Evolutionary conservation across 2,113 vertebrate genomes (phyloP).

Genomic region (Sander vitreus): DNA sequence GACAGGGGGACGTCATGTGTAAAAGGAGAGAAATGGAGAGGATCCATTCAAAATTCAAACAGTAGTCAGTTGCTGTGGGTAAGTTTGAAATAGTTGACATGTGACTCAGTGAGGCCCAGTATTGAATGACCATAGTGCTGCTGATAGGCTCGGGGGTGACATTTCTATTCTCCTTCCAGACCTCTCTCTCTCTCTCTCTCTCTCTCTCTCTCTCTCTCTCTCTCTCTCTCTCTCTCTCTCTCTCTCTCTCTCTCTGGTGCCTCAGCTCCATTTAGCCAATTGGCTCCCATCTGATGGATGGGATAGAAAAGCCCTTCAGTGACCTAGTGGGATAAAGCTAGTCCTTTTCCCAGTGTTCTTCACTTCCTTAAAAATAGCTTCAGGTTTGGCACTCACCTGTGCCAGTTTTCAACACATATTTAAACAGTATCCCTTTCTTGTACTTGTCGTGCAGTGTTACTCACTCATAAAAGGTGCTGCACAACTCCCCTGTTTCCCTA

Average conservation of each 20-base stretch:
- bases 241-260: slow-evolving; percentile 29
- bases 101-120: slow-evolving; percentile 69
- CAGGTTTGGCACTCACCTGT: neutral
- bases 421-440: slow-evolving; percentile 11
- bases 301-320: slow-evolving; percentile 36
- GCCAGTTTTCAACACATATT: slow-evolving; percentile 31
- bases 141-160: slow-evolving; percentile 70
- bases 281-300: slow-evolving; percentile 62
- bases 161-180: slow-evolving; percentile 64
- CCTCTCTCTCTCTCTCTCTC: slow-evolving; percentile 11
- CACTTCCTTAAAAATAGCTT: slow-evolving; percentile 30
- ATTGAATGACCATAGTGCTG: slow-evolving; percentile 68
- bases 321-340: slow-evolving; percentile 12
- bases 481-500: neutral
- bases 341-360: slow-evolving; percentile 37
- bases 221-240: slow-evolving; percentile 1
- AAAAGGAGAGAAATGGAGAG: slow-evolving; percentile 74
- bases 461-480: neutral
- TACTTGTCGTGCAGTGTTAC: neutral
- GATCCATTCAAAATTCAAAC: slow-evolving; percentile 74
- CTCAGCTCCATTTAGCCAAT: slow-evolving; percentile 65
- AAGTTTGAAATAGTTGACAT: slow-evolving; percentile 76
- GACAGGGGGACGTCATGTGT: slow-evolving; percentile 70
- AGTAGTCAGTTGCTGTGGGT: slow-evolving; percentile 67
- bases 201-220: slow-evolving; percentile 14